Base-by-base conservation (phyloP, 2,113 vertebrate species). In the Erpornis zantholeuca region DNA sequence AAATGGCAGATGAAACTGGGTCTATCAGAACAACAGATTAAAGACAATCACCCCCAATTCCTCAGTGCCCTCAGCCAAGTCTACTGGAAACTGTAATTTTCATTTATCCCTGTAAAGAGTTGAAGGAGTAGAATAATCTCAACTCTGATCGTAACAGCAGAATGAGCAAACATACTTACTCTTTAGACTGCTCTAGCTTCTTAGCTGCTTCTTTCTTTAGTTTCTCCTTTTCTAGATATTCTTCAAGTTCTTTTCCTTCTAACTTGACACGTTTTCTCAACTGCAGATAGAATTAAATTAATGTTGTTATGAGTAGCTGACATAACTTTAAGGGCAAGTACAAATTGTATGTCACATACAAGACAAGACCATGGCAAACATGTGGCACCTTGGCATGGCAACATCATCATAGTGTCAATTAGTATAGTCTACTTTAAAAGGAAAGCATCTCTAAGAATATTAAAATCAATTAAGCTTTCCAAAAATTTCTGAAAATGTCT, bases 111-210 rank as follows among this genome's bases (percentile, higher is more conserved):
- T 21, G 12, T 45, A 53, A 82, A 54, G 4, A 3, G 20, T 1
- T 78, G 44, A 86, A 77, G 52, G 17, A 88, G 15, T 33, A 92
- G 31, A 82, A 71, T 9, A 29, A 72, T 29, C 40, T 57, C 66
- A 77, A 18, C 25, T 88, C 49, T 53, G 44, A 80, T 14, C 1
- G 0, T 17, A 80, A 70, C 7, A 85, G 38, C 35, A 72, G 35
- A 80, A 69, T 21, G 5, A 84, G 29, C 11, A 56, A 59, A 77
- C 1, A 76, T 28, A 98, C 99, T 98, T 96, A 99, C 99, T 99
- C 99, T 98, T 99, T 99, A n/a, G 98, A 99, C 92, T 99, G 99
- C 96, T 99, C 99, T 28, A 99, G 98, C 92, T 99, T 99, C 96
- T 99, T 99, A 23, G 99, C 99, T 33, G 98, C 99, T 97, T 99